Evolutionary conservation across 2,113 vertebrate genomes (phyloP), one percentile per base, ranked within the genome.

Genomic region (Corydoras maculifer): DNA sequence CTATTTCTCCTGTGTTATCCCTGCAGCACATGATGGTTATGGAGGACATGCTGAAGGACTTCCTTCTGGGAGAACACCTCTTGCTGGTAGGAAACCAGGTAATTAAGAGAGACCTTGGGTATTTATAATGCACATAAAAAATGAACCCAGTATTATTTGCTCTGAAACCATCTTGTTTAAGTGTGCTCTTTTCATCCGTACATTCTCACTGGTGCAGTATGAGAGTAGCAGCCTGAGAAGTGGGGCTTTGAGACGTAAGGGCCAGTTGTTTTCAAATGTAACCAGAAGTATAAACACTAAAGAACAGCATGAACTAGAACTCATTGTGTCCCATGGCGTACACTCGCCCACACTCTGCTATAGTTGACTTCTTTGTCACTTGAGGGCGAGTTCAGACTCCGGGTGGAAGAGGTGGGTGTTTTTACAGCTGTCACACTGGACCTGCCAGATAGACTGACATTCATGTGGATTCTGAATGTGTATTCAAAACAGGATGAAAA

Each of bases 31-130:
- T 96, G 90, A 86, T 90, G 83, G 90, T 97, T 75, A 98, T 99
- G 95, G 94, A 98, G 82, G 95, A 97, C 84, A 98, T 98, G 95
- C 81, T 99, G 48, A 98, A 98, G 79, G 97, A 99, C 80, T 98
- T 96, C 65, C 83, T 97, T 14, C 87, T 98, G 32, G 95, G 96
- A 80, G 97, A 99, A 60, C 95, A 99, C 81, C 90, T 99, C 54
- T 89, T 99, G 58, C 75, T 99, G 83, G 93, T 99, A 67, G 97
- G 97, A 14, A 99, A 98, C 85, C 97, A 99, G 95, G 96, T 98
- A 82, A 89, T 90, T 73, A 53, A 76, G 18, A 61, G 18, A 25
- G 18, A 25, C 18, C 18, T 25, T 25, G 18, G 18, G 18, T 25
- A 25, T 25, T 25, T 25, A 25, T 25, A 43, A 43, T 6, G 5